A percentile compares a stretch with the other conserved stretches of the same genome.
Evolutionary conservation across 2,113 vertebrate species (phyloP).

Genomic region (Steatornis caripensis): DNA sequence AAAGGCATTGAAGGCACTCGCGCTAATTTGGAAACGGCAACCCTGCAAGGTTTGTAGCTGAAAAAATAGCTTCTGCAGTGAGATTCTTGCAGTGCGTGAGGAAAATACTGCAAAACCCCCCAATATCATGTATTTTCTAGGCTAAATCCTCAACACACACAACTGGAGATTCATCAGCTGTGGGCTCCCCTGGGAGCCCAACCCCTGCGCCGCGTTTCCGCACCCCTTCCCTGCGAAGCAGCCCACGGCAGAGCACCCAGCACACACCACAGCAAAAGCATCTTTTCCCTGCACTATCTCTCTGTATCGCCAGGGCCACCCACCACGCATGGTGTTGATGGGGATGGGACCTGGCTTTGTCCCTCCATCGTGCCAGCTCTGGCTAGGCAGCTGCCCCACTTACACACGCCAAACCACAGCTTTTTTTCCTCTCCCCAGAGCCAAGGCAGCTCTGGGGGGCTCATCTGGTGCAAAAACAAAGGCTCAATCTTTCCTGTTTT

Average conservation of each 20-base stretch:
- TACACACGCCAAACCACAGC: background rate
- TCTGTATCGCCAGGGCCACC: background rate
- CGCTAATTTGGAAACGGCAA: background rate
- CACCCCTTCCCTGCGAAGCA: background rate
- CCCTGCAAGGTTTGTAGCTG: background rate
- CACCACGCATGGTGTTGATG: rapidly evolving
- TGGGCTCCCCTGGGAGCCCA: background rate
- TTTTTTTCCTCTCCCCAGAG: background rate
- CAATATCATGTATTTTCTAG: background rate
- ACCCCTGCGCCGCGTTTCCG: no score
- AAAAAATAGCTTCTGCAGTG: background rate
- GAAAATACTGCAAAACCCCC: background rate
- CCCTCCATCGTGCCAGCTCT: background rate
- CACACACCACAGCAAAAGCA: background rate
- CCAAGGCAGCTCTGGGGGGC: background rate
- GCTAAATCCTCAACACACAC: background rate
- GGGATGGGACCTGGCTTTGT: background rate
- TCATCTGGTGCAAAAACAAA: background rate
- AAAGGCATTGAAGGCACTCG: background rate
- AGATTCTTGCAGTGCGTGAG: background rate
- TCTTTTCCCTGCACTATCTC: background rate
- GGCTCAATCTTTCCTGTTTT: background rate
- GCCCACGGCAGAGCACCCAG: background rate
- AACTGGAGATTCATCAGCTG: background rate
- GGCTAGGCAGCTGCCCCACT: background rate